These are phyloP conservation scores for Benthosema pterotum DNA, from an alignment of 2,797 vertebrate genomes.

Conservation along the genomic window DNA sequence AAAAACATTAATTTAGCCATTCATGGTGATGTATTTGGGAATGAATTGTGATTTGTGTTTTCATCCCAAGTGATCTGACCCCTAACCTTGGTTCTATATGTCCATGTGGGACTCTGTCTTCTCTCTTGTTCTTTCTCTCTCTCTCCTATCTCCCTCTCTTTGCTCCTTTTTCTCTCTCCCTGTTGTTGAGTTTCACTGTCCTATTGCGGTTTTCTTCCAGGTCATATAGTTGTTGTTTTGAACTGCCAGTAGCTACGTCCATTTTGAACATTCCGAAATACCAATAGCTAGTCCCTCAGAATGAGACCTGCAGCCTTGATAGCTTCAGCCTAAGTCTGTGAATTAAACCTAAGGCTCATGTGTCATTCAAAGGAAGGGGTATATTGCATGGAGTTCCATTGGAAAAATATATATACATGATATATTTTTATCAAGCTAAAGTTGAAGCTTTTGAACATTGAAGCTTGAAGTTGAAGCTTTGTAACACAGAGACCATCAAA, in stretches of 20 bases:
- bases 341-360: no score
- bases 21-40: neutral
- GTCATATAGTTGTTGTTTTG: neutral
- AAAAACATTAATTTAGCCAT: neutral
- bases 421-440: no score
- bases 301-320: no score
- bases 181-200: neutral
- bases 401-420: no score
- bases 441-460: no score
- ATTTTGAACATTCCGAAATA: constrained; percentile 28
- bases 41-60: neutral
- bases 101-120: constrained; percentile 3
- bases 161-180: constrained; percentile 73
- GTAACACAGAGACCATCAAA: neutral
- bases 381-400: no score
- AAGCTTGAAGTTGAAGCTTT: no score
- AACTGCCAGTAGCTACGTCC: neutral
- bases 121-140: constrained; percentile 63
- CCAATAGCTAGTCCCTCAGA: neutral
- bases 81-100: neutral
- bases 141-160: constrained; percentile 75
- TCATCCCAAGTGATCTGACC: neutral
- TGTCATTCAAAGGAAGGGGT: no score
- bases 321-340: no score
- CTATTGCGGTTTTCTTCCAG: neutral